Conservation (phyloP, 2,113 vertebrate genomes). For the Hymenochirus boettgeri region DNA sequence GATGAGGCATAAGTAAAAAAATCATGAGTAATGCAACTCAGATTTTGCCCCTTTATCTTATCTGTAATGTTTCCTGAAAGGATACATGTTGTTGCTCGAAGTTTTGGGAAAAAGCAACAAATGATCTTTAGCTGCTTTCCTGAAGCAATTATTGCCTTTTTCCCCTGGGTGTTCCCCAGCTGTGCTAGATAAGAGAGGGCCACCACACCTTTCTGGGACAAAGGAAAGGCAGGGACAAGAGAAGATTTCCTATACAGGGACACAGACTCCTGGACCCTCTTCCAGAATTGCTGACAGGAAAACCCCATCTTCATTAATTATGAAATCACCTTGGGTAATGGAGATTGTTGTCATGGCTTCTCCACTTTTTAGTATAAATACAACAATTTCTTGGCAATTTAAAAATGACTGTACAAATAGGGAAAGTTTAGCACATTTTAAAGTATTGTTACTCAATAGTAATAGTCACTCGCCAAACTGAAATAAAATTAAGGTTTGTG, state of each 20-base stretch:
- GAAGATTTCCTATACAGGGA: conserved; percentile 39
- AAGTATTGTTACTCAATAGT: no score
- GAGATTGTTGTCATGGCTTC: no score
- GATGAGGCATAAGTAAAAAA: background rate
- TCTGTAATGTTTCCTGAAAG: conserved; percentile 57
- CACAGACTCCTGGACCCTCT: conserved; percentile 3
- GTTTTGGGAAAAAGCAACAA: conserved; percentile 5
- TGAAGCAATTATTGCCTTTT: conserved; percentile 39
- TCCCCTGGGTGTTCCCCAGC: conserved; percentile 50
- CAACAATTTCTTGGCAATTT: no score
- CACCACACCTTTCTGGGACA: conserved; percentile 44
- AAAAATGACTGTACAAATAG: no score
- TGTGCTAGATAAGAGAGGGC: conserved; percentile 48
- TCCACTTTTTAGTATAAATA: no score
- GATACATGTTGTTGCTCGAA: conserved; percentile 52
- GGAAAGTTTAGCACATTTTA: no score
- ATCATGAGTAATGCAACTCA: background rate
- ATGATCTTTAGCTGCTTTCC: conserved; percentile 35
- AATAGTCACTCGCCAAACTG: no score
- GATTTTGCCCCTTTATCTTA: conserved; percentile 34
- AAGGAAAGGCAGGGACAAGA: conserved; percentile 56
- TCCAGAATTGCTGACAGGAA: conserved; percentile 24
- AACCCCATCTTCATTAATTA: background rate
- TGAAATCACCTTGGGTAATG: background rate
- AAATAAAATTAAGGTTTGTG: no score